These are phyloP conservation scores for Drosophila arizonae DNA, from an alignment of 1,140 invertebrate genomes.

Conservation along the genomic window DNA sequence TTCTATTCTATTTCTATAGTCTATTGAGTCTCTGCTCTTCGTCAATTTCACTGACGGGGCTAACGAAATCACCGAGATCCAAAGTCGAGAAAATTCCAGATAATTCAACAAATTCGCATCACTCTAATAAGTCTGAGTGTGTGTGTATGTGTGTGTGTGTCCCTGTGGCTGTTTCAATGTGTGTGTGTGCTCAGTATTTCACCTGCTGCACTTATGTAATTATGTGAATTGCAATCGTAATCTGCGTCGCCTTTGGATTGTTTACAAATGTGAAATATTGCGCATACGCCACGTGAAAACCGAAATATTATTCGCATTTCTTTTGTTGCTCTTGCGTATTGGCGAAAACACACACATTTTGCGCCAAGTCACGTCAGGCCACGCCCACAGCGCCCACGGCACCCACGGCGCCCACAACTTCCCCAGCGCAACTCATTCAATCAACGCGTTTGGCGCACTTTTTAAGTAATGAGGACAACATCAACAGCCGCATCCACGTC, in stretches of 20 bases:
- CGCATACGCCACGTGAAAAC: slow-evolving; percentile 40
- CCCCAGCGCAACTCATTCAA: slow-evolving; percentile 39
- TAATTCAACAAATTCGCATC: too few relatives aligned
- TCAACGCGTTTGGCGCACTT: slow-evolving; percentile 48
- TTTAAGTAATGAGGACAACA: slow-evolving; percentile 50
- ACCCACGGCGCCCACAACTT: not conserved
- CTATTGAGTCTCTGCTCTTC: too few relatives aligned
- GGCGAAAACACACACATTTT: not conserved
- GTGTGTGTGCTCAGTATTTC: not conserved
- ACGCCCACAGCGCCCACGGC: slow-evolving; percentile 2
- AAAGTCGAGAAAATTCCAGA: not conserved
- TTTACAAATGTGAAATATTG: slow-evolving; percentile 34
- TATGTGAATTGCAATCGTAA: slow-evolving; percentile 39
- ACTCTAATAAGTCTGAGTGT: too few relatives aligned
- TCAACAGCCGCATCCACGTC: slow-evolving; percentile 37
- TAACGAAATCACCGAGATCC: too few relatives aligned
- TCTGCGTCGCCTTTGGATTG: slow-evolving; percentile 26
- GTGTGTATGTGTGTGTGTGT: too few relatives aligned
- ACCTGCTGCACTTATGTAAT: slow-evolving; percentile 20
- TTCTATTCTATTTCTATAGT: too few relatives aligned
- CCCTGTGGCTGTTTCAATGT: too few relatives aligned
- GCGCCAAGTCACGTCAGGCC: slow-evolving; percentile 18
- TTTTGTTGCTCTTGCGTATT: slow-evolving; percentile 1
- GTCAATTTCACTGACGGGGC: too few relatives aligned
- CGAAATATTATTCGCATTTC: slow-evolving; percentile 9